Percentiles rank a stretch among this genome's conserved stretches.
Evolutionary conservation across 2,113 vertebrate genomes (phyloP).

Genomic region (Siniperca chuatsi): DNA sequence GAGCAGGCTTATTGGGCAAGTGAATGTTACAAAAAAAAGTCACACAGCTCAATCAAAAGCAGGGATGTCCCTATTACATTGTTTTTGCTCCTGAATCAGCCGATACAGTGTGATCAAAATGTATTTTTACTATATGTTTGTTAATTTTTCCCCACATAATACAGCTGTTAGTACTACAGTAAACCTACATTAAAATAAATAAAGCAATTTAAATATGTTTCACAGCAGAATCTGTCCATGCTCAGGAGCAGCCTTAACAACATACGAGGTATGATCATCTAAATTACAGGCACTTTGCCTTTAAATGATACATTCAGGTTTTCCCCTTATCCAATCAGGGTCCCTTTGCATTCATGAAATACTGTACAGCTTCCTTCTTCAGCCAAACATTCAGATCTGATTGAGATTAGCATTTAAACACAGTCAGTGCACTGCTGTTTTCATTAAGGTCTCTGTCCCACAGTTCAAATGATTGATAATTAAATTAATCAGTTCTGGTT

Average conservation of each 20-base stretch:
- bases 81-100: background rate
- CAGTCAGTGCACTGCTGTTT: background rate
- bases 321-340: background rate
- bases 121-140: background rate
- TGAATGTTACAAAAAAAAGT: background rate
- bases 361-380: background rate
- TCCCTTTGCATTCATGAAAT: background rate
- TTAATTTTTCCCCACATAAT: background rate
- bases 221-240: background rate
- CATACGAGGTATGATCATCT: background rate
- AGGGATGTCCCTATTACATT: background rate
- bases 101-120: background rate
- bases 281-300: background rate
- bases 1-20: background rate
- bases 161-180: background rate
- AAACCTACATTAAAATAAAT: background rate
- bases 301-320: background rate
- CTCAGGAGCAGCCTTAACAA: constrained; percentile 2
- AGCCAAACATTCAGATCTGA: background rate
- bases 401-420: constrained; percentile 25
- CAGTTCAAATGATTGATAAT: background rate
- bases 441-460: background rate
- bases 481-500: constrained; percentile 11
- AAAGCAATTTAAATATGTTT: background rate
- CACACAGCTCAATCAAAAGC: background rate